Percentiles rank a stretch among this genome's conserved stretches.
phyloP scores from a whole-genome alignment of 2,797 vertebrate genomes.

The Taeniopygia guttata region DNA sequence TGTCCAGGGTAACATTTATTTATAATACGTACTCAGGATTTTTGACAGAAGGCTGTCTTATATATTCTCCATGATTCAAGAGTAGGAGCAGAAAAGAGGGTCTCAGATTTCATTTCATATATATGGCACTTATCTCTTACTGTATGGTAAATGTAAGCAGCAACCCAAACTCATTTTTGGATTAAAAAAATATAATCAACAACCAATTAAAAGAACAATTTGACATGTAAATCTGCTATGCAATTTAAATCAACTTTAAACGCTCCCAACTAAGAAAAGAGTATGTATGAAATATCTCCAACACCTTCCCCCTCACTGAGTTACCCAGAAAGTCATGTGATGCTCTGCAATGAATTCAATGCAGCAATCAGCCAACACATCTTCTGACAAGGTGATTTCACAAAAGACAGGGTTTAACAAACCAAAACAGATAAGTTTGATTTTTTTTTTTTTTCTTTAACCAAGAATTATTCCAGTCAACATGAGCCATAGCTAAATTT shows the following conservation, averaged over 20 bases:
- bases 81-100: background rate
- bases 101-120: background rate
- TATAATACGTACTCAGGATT: background rate
- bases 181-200: background rate
- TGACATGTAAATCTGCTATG: background rate
- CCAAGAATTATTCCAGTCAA: background rate
- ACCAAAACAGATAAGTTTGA: background rate
- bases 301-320: background rate
- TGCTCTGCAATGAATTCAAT: background rate
- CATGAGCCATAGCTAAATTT: background rate
- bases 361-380: background rate
- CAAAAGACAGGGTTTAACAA: background rate
- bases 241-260: background rate
- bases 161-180: background rate
- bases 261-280: background rate
- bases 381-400: background rate
- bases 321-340: background rate
- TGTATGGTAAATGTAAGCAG: background rate
- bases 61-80: background rate
- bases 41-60: background rate
- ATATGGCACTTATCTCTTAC: background rate
- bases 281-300: background rate
- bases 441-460: background rate
- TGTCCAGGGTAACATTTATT: slow-evolving; percentile 53
- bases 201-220: background rate